Evolutionary conservation across 2,113 vertebrate genomes (phyloP), one percentile per base, ranked within the genome.

Genomic region (Pelobates fuscus): DNA sequence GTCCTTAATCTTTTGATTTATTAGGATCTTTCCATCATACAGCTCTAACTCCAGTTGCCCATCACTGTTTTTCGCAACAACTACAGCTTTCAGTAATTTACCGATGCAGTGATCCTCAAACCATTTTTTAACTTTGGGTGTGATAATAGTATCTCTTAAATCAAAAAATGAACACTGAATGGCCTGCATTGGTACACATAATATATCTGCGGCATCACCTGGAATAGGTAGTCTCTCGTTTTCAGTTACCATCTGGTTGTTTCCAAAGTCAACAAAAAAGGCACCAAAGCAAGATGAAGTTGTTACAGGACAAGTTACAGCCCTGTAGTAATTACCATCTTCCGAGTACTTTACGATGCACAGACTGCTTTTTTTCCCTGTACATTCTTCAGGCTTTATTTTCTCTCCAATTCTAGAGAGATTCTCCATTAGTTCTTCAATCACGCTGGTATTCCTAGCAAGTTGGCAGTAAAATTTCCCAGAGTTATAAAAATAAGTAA

Each of bases 251-350:
- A 95, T 82, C 3, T 82, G 80, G 57, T 80, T 86, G 84, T 95
- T 94, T 81, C 96, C 97, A 82, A 93, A 98, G 83, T 99, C 96
- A 60, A 98, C 95, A 85, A 95, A 98, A 66, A 93, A 88, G 6
- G 92, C 93, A 2, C 68, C 71, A 0, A 94, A 46, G 72, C 88
- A 86, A 52, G 87, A 82, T 1, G 86, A 82, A 0, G 88, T 93
- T 15, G 82, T 81, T 55, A 88, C 54, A 20, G 91, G 86, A 57
- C 66, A 72, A 21, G 70, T 81, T 66, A 90, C 63, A 65, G 88
- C 93, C 80, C 96, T 89, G 44, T 98, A 98, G 84, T 90, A 95
- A 1, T 88, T 77, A 30, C 91, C 91, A 82, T 98, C 94, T 65
- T 85, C 86, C 63, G 84, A 77, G 78, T 94, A 95, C 29, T 90